These are phyloP conservation scores for Linurgus olivaceus DNA, from an alignment of 2,797 vertebrate species.

Conservation along the genomic window DNA sequence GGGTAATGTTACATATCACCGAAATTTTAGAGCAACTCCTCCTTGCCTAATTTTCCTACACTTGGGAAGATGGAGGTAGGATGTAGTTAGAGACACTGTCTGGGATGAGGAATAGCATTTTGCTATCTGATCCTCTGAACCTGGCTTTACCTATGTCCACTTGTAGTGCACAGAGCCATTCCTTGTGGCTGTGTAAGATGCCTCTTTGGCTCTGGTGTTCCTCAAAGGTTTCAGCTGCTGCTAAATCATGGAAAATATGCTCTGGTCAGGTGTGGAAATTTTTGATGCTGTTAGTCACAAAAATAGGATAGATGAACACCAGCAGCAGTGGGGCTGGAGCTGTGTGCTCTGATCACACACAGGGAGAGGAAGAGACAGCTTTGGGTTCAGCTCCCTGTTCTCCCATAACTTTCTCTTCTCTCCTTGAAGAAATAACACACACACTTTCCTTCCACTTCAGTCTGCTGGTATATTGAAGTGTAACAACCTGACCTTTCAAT, in stretches of 20 bases:
- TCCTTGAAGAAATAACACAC: neutral
- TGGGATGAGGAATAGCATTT: neutral
- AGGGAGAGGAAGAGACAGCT: neutral
- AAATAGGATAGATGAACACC: neutral
- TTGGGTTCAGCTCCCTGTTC: neutral
- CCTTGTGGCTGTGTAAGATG: neutral
- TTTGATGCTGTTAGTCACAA: neutral
- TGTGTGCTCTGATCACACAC: neutral
- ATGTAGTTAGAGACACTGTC: neutral
- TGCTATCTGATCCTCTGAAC: neutral
- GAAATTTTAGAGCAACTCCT: neutral
- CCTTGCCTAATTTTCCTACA: neutral
- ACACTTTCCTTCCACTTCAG: neutral
- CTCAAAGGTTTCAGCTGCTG: neutral
- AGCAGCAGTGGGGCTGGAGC: neutral
- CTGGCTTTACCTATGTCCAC: neutral
- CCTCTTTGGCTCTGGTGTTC: neutral
- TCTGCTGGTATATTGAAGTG: neutral
- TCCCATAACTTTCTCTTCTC: neutral
- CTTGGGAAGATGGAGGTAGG: neutral
- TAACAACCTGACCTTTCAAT: neutral
- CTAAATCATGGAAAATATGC: neutral
- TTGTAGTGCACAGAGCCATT: neutral
- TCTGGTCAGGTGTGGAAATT: neutral
- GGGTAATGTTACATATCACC: neutral